Evolutionary conservation across 2,113 vertebrate species (phyloP).

Genomic region (Pteronura brasiliensis): DNA sequence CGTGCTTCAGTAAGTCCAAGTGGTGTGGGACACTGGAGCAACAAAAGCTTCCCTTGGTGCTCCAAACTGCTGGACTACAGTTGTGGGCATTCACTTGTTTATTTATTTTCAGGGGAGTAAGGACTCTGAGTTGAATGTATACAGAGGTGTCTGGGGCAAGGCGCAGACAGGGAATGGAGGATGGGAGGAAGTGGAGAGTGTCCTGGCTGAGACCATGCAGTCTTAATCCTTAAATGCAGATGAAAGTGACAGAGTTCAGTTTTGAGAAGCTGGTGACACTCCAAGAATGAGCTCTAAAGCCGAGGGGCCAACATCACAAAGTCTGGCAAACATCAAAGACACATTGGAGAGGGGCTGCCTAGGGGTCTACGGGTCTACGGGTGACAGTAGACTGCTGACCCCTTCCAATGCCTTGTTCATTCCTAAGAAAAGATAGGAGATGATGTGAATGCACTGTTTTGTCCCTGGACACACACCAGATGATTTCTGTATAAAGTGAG

Average conservation of each 20-base stretch:
- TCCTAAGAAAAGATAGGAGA: background rate
- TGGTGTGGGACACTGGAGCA: rapidly evolving
- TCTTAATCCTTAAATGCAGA: background rate
- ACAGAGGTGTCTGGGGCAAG: background rate
- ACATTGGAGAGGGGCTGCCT: background rate
- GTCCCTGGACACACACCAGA: background rate
- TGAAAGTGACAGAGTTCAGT: background rate
- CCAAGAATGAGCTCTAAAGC: background rate
- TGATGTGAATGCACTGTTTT: background rate
- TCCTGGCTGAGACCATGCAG: background rate
- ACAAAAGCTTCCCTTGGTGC: rapidly evolving
- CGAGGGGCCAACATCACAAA: background rate
- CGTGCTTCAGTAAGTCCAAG: background rate
- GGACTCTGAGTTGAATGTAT: background rate
- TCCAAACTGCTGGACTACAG: background rate
- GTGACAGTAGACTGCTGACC: rapidly evolving
- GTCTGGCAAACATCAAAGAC: background rate
- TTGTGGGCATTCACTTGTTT: background rate
- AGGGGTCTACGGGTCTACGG: rapidly evolving
- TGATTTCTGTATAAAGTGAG: background rate
- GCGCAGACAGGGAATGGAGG: background rate
- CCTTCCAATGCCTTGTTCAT: background rate
- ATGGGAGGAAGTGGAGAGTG: background rate
- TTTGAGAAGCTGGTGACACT: background rate
- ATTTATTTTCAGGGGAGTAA: background rate